Base-by-base conservation (phyloP, 2,113 vertebrate genomes). In the Tympanuchus pallidicinctus region DNA sequence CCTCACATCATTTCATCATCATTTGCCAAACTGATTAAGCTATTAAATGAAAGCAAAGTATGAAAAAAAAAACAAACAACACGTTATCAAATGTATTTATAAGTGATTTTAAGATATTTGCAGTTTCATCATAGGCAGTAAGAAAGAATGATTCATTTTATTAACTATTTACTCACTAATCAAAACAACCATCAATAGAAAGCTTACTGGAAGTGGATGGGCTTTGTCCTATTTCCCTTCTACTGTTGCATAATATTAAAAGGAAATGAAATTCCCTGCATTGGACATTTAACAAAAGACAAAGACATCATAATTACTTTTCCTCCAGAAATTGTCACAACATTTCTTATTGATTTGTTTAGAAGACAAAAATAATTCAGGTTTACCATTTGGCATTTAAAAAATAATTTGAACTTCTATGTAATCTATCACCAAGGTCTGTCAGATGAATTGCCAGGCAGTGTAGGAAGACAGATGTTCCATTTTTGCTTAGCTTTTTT, bases 351-450 rank as follows among this genome's bases (percentile, higher is more conserved):
- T 66, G 17, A 70, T 82, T 43, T 82, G 13, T 69, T 79, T 71
- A 65, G 36, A 82, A 71, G 40, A 10, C 32, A 86, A 78, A 70
- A 86, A 32, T 30, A 2, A 82, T 89, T 89, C 54, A 32, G 5
- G 9, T 76, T 87, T 80, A 66, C 32, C 13, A 3, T 40, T 65
- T 79, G 43, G 6, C 16, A 56, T 86, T 82, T 59, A 22, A 77
- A 91, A 91, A 86, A 77, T 77, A 40, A 42, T 50, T 73, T 82
- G 13, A 77, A 42, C 40, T 22, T 74, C 24, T 6, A 56, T 80
- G 7, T 32, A 90, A 90, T 74, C 11, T 8, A 11, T 77, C 76
- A 63, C 42, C 38, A 74, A 24, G 2, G 34, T 64, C 67, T 48
- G 82, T 60, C 60, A 86, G 38, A 82, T 6, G 77, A 67, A 76